Evolutionary conservation across 2,888 invertebrate genomes (phyloP).

Genomic region (Ornithoptera priamus): DNA sequence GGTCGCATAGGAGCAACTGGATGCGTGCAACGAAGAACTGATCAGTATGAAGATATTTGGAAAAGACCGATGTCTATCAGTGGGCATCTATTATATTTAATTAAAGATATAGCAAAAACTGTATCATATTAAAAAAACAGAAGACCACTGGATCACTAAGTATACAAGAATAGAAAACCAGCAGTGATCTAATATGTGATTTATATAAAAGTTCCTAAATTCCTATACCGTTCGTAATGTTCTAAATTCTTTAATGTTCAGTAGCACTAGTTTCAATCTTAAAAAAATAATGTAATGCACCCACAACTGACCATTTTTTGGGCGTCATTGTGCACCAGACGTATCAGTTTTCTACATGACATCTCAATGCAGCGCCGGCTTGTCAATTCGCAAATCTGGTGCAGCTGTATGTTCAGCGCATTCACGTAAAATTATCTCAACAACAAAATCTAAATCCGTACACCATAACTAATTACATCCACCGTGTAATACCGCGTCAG

Average conservation of each 20-base stretch:
- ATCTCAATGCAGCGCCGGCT: conserved; percentile 67
- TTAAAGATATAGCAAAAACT: too few species aligned
- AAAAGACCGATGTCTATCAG: too few species aligned
- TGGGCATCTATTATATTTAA: too few species aligned
- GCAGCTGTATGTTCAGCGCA: conserved; percentile 73
- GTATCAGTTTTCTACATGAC: conserved; percentile 77
- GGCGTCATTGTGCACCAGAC: conserved; percentile 55
- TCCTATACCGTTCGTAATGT: background rate
- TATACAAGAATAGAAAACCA: too few species aligned
- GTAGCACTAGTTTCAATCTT: background rate
- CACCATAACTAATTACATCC: conserved; percentile 80
- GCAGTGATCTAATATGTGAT: background rate
- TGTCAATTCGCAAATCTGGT: conserved; percentile 69
- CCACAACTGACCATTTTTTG: conserved; percentile 69
- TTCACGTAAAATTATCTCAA: conserved; percentile 75
- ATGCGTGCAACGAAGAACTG: too few species aligned
- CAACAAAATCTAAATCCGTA: conserved; percentile 78
- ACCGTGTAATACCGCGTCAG: conserved; percentile 71
- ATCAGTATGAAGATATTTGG: too few species aligned
- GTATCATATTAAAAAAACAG: too few species aligned
- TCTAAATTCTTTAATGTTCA: background rate
- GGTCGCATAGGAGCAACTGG: too few species aligned
- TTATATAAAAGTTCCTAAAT: background rate
- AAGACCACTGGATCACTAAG: too few species aligned
- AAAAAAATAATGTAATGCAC: conserved; percentile 31